Evolutionary conservation across 2,113 vertebrate species (phyloP).

Genomic region (Erythrolamprus reginae): DNA sequence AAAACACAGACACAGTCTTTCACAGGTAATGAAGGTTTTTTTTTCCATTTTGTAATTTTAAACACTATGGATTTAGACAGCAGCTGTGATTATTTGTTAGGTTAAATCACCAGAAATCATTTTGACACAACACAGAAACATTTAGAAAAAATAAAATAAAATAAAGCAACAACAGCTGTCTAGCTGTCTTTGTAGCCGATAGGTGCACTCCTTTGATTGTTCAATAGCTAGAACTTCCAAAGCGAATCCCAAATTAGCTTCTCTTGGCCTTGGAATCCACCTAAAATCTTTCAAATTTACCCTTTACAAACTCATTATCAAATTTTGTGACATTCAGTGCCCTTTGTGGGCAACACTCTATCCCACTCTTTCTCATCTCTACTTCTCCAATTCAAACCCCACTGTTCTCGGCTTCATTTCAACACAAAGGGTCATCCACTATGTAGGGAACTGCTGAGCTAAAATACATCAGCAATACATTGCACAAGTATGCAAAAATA

Average conservation of each 20-base stretch:
- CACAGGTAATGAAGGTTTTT: constrained; percentile 97
- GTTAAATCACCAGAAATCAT: constrained; percentile 99
- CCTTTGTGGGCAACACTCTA: constrained; percentile 40
- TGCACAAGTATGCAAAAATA: constrained; percentile 64
- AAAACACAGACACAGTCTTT: constrained; percentile 99
- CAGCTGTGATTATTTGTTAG: constrained; percentile 98
- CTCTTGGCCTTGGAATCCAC: constrained; percentile 56
- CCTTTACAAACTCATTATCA: constrained; percentile 47
- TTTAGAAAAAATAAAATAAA: constrained; percentile 69
- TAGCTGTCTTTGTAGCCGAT: constrained; percentile 89
- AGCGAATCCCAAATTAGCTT: constrained; percentile 58
- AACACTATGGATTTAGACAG: constrained; percentile 99
- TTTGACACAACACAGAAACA: constrained; percentile 99
- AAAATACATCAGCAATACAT: constrained; percentile 59
- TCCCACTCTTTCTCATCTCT: constrained; percentile 49
- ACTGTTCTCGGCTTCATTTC: constrained; percentile 55
- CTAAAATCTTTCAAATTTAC: constrained; percentile 52
- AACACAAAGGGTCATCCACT: constrained; percentile 52
- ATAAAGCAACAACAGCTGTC: constrained; percentile 80
- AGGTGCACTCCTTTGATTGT: constrained; percentile 97
- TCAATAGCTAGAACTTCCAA: constrained; percentile 73
- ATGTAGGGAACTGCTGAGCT: constrained; percentile 69
- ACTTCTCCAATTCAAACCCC: constrained; percentile 59
- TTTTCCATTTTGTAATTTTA: constrained; percentile 93
- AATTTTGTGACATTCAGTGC: constrained; percentile 49